Evolutionary conservation across 2,888 invertebrate species (phyloP).

Genomic region (Bombylius major): DNA sequence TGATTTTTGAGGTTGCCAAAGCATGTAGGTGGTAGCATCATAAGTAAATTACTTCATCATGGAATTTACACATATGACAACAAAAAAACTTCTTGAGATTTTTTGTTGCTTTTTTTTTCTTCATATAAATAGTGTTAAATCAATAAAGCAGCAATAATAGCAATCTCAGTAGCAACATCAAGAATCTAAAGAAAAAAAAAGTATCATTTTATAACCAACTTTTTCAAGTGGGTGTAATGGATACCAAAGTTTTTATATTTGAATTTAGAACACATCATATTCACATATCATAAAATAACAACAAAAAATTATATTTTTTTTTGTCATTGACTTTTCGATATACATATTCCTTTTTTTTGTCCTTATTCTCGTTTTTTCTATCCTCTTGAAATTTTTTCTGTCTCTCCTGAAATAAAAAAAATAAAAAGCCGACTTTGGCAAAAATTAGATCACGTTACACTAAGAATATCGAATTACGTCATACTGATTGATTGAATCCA

Average conservation of each 20-base stretch:
- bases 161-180: neutral
- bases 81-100: neutral
- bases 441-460: conserved; percentile 6
- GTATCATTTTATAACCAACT: neutral
- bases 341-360: no score
- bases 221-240: neutral
- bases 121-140: neutral
- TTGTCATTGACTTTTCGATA: neutral
- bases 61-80: neutral
- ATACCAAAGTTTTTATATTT: neutral
- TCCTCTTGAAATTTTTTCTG: no score
- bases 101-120: no score
- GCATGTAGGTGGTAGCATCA: neutral
- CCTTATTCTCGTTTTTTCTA: no score
- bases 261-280: neutral
- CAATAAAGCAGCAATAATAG: neutral
- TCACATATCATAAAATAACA: no score
- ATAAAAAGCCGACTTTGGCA: neutral
- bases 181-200: neutral
- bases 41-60: neutral
- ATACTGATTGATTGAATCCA: conserved; percentile 4
- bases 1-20: neutral
- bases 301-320: neutral
- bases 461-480: conserved; percentile 1
- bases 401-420: no score